phyloP scores from a whole-genome alignment of 2,797 vertebrate species.

The Artibeus lituratus region DNA sequence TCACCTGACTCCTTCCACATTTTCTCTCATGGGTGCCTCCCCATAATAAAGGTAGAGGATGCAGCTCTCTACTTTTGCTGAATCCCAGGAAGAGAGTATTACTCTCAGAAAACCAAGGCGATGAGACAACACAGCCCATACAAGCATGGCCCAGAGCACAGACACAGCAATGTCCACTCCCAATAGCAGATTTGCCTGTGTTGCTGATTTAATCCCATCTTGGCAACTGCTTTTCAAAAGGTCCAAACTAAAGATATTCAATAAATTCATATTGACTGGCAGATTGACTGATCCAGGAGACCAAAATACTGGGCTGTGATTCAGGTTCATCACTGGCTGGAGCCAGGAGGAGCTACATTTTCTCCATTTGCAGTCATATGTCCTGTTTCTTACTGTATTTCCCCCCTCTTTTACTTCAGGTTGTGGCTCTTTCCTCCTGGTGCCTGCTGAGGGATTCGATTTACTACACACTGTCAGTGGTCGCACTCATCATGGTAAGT shows the following conservation, averaged over 20 bases:
- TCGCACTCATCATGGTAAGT: conserved; percentile 94
- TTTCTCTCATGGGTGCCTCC: not conserved
- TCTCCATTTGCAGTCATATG: not conserved
- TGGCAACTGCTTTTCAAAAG: not conserved
- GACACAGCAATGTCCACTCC: fast-evolving
- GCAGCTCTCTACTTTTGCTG: not conserved
- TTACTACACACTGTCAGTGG: conserved; percentile 94
- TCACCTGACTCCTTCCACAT: not conserved
- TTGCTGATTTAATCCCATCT: not conserved
- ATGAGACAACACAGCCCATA: not conserved
- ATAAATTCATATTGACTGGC: not conserved
- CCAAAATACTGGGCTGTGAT: not conserved
- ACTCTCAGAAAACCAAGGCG: not conserved
- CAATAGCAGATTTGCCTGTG: not conserved
- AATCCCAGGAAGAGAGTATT: not conserved
- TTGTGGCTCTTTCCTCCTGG: conserved; percentile 91
- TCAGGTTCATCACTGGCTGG: not conserved
- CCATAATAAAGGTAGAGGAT: not conserved
- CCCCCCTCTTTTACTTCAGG: conserved; percentile 78
- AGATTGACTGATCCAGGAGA: not conserved
- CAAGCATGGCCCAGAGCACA: not conserved
- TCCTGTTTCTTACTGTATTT: not conserved
- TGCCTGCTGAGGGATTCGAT: conserved; percentile 93
- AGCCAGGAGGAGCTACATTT: fast-evolving
- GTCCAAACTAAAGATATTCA: not conserved